A percentile compares a stretch with the other conserved stretches of the same genome.
phyloP scores from a whole-genome alignment of 2,888 invertebrate genomes.

The Hololepta plana region DNA sequence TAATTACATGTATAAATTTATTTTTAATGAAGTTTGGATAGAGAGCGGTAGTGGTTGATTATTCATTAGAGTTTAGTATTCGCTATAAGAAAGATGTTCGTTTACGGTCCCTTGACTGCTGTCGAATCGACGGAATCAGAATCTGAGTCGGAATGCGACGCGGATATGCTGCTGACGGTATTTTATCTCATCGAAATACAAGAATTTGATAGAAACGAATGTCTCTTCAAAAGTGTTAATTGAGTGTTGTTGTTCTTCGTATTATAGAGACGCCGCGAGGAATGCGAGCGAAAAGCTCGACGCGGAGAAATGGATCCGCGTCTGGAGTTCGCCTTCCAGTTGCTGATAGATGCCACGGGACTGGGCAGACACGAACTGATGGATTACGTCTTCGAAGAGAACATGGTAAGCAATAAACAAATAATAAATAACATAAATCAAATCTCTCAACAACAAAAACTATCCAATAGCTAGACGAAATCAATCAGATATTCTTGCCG shows the following conservation, averaged over 20 bases:
- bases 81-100: slow-evolving; percentile 22
- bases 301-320: slow-evolving; percentile 86
- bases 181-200: no score
- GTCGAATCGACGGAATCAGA: slow-evolving; percentile 14
- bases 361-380: slow-evolving; percentile 69
- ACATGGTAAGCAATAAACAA: slow-evolving; percentile 49
- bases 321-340: slow-evolving; percentile 77
- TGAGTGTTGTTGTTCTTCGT: slow-evolving; percentile 5
- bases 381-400: slow-evolving; percentile 81
- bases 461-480: slow-evolving; percentile 55
- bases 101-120: slow-evolving; percentile 16
- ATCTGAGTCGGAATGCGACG: slow-evolving; percentile 14
- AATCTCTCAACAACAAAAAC: no score
- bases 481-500: slow-evolving; percentile 70
- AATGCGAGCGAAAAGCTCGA: slow-evolving; percentile 81
- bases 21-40: no score
- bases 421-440: no score
- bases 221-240: no score
- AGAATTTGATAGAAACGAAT: no score
- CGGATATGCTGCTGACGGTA: slow-evolving; percentile 18
- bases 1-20: no score
- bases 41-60: no score
- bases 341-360: slow-evolving; percentile 69
- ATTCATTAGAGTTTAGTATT: no score
- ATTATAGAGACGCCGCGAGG: slow-evolving; percentile 56